Evolutionary conservation across 2,797 vertebrate genomes (phyloP).

Genomic region (Parauchenoglanis punctatus): DNA sequence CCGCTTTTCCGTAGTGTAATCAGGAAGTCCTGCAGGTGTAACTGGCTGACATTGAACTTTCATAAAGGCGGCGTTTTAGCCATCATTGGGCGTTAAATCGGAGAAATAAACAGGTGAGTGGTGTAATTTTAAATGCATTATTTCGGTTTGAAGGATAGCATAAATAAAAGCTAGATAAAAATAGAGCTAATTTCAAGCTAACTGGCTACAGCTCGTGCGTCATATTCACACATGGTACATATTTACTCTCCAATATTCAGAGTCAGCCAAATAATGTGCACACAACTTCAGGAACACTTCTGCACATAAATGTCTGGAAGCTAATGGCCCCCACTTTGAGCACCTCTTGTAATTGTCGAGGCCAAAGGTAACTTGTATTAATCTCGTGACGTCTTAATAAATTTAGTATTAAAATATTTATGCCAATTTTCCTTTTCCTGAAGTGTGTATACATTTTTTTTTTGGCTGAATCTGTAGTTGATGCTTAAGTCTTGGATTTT

Average conservation of each 20-base stretch:
- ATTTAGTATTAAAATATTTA: too few relatives aligned
- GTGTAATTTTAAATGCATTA: neutral
- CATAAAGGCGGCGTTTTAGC: neutral
- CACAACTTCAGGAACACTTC: too few relatives aligned
- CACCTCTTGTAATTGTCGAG: too few relatives aligned
- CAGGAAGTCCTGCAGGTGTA: neutral
- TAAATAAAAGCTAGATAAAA: neutral
- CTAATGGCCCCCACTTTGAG: too few relatives aligned
- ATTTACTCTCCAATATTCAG: neutral
- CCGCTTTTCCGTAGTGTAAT: constrained; percentile 48
- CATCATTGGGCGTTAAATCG: neutral
- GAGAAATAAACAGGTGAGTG: neutral
- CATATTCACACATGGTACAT: too few relatives aligned
- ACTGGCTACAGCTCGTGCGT: neutral
- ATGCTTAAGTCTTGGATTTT: neutral
- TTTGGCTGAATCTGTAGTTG: neutral
- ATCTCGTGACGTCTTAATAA: too few relatives aligned
- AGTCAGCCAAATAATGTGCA: too few relatives aligned
- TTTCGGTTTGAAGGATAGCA: neutral
- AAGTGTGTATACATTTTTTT: too few relatives aligned
- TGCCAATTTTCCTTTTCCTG: too few relatives aligned
- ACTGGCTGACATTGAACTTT: constrained; percentile 15
- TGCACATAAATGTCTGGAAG: too few relatives aligned
- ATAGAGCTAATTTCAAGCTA: neutral
- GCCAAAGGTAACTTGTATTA: too few relatives aligned